These are phyloP conservation scores for Petromus typicus DNA, from an alignment of 2,113 vertebrate species.

Conservation along the genomic window DNA sequence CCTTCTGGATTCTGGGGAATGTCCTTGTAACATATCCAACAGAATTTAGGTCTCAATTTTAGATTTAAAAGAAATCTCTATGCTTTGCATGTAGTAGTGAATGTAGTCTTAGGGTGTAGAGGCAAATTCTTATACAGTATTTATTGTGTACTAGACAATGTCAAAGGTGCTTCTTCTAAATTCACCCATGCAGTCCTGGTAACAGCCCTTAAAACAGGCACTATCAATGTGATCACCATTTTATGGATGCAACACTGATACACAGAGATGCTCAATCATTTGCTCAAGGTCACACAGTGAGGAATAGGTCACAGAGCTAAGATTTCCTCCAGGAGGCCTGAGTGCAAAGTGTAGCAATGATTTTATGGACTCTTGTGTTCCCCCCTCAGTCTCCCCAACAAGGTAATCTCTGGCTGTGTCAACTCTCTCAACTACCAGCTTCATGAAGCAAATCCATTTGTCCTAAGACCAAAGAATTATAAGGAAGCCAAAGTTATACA, in stretches of 20 bases:
- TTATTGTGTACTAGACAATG: not conserved
- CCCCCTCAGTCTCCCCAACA: not conserved
- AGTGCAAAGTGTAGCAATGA: not conserved
- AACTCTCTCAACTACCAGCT: not conserved
- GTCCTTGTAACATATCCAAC: not conserved
- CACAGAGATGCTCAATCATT: not conserved
- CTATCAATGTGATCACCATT: not conserved
- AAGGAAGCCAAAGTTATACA: slow-evolving; percentile 27
- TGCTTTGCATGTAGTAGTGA: not conserved
- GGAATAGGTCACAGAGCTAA: not conserved
- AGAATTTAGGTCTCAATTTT: not conserved
- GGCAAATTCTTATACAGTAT: not conserved
- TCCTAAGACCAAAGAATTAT: not conserved
- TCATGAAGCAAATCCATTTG: not conserved
- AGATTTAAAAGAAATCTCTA: slow-evolving; percentile 18
- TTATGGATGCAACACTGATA: not conserved
- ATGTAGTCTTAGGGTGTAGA: not conserved
- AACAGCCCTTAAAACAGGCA: not conserved
- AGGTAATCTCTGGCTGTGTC: not conserved
- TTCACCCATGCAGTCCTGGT: not conserved
- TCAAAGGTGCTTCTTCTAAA: not conserved
- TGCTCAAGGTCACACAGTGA: not conserved
- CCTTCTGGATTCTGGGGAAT: not conserved
- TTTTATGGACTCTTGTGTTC: too few species aligned
- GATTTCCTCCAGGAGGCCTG: not conserved